Conservation (phyloP, 2,113 vertebrate genomes). For the Marcusenius ussheri region DNA sequence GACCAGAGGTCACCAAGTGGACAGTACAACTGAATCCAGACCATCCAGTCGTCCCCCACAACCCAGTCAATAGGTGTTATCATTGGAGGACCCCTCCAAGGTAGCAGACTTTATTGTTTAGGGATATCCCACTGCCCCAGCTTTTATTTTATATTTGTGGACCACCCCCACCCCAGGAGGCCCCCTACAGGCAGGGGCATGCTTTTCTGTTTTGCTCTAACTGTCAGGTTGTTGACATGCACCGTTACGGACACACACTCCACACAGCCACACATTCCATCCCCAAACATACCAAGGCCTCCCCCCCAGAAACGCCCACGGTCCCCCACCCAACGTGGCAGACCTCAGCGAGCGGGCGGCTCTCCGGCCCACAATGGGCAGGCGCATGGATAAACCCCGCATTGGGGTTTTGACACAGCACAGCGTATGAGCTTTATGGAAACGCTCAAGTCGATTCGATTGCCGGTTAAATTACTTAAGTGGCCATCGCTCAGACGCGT, state of each 20-base stretch:
- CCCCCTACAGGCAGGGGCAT: background rate
- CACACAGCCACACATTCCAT: background rate
- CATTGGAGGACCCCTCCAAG: background rate
- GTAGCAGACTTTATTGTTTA: background rate
- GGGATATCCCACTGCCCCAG: background rate
- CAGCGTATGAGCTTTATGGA: background rate
- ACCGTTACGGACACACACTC: background rate
- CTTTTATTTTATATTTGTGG: background rate
- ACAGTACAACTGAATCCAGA: background rate
- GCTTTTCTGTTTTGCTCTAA: background rate
- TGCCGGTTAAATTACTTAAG: background rate
- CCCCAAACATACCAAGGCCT: background rate
- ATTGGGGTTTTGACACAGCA: background rate
- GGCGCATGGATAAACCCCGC: background rate
- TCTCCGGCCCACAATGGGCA: background rate
- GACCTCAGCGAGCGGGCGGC: background rate
- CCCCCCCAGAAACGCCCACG: background rate
- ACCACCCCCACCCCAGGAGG: background rate
- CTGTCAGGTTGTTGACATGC: background rate
- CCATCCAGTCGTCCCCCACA: background rate
- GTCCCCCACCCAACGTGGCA: background rate
- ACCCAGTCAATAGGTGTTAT: background rate
- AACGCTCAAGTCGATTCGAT: background rate
- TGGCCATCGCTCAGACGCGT: background rate
- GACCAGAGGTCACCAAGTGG: background rate